Evolutionary conservation across 2,113 vertebrate species (phyloP).

Genomic region (Etheostoma cragini): DNA sequence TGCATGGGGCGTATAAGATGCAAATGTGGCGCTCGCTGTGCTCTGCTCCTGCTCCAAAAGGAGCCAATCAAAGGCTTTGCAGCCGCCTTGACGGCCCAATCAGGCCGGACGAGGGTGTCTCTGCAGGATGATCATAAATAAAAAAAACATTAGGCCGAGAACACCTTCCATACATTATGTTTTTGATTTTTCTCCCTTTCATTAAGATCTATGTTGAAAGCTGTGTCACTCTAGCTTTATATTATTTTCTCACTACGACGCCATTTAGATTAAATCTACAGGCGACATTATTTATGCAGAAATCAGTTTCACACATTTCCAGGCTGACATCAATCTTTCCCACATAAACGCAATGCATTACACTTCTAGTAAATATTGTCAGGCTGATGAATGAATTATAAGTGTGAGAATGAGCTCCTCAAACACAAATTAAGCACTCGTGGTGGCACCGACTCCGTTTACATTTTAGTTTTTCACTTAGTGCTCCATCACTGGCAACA

Average conservation of each 20-base stretch:
- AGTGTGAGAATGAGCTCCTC: neutral
- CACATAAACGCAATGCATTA: neutral
- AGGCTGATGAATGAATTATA: slow-evolving; percentile 2
- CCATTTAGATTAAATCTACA: slow-evolving; percentile 21
- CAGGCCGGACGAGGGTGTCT: neutral
- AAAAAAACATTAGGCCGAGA: no score
- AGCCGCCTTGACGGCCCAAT: slow-evolving; percentile 16
- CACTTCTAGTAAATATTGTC: neutral
- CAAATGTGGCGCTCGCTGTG: slow-evolving; percentile 6
- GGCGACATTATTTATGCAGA: slow-evolving; percentile 24
- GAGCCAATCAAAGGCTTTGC: slow-evolving; percentile 60
- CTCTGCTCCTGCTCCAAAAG: slow-evolving; percentile 23
- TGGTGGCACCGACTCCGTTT: neutral
- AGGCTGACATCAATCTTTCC: slow-evolving; percentile 12
- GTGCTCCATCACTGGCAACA: neutral
- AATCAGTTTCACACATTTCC: neutral
- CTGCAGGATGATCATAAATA: neutral
- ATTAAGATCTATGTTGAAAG: slow-evolving; percentile 11
- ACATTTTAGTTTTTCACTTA: no score
- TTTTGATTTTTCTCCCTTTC: neutral
- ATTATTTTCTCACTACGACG: neutral
- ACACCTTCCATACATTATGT: slow-evolving; percentile 4
- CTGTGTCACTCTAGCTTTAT: slow-evolving; percentile 2
- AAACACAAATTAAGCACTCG: neutral
- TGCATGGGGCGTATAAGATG: slow-evolving; percentile 39